Evolutionary conservation across 2,797 vertebrate species (phyloP), one percentile per base, ranked within the genome.

Genomic region (Ctenopoma multispine): DNA sequence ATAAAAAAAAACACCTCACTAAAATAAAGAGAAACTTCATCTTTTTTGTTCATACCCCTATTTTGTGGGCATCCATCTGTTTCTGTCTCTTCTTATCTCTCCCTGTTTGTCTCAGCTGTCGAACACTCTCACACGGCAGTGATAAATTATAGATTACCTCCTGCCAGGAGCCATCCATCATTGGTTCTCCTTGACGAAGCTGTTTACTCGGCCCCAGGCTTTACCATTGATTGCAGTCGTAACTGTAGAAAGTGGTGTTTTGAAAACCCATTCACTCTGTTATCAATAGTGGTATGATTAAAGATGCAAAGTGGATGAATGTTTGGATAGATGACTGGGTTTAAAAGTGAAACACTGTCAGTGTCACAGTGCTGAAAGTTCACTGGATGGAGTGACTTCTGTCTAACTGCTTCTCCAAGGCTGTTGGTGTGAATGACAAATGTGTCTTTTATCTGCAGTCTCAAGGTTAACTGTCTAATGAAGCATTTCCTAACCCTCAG

Each of bases 61-160:
- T 61, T 72, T 62, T 62, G 54, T 47, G 57, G 47, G 29, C 40
- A 12, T 70, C 59, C 59, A 43, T 57, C 53, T 67, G 58, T 63
- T 59, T 71, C 73, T 48, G 57, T 64, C 63, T 77, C 15, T 43
- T 40, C 44, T 59, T 66, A 63, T 81, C 58, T 67, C 56, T 43
- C 41, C 69, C n/a, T 55, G 59, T 83, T 84, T 83, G 75, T 77
- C 79, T 81, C 68, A 31, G 51, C 71, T 72, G 75, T 83, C 77
- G 44, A 43, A 69, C 79, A 55, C 65, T 67, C 77, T 43, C 70
- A 66, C 67, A 57, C 29, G 3, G 63, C 60, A 38, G 23, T 27
- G 76, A 77, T 90, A 77, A 86, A 89, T 92, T 86, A 91, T 88
- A 81, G 85, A 92, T 91, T 65, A 53, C 55, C 76, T 75, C 68